Evolutionary conservation across 1,140 invertebrate species (phyloP), one percentile per base, ranked within the genome.

Genomic region (Batillaria attramentaria): DNA sequence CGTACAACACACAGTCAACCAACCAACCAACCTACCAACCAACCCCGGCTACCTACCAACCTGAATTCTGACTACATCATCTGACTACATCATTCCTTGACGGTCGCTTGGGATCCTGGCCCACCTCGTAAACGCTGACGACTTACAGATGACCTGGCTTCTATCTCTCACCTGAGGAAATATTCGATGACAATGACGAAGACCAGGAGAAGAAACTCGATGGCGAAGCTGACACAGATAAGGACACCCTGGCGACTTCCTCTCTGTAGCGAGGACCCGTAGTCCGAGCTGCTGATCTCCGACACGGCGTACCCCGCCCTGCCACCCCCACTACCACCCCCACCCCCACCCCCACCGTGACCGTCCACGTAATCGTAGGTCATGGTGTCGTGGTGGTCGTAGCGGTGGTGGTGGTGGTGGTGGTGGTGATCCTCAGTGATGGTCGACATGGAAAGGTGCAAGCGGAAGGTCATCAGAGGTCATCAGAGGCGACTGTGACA

Each of bases 81-180:
- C n/a, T n/a, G n/a, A n/a, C n/a, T n/a, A n/a, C n/a, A n/a, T n/a
- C n/a, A n/a, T n/a, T n/a, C n/a, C n/a, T n/a, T n/a, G n/a, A n/a
- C n/a, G n/a, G n/a, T n/a, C n/a, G n/a, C n/a, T n/a, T n/a, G n/a
- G n/a, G n/a, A n/a, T n/a, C n/a, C n/a, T n/a, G n/a, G n/a, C n/a
- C n/a, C n/a, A n/a, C n/a, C n/a, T n/a, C n/a, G n/a, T n/a, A n/a
- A n/a, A n/a, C n/a, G n/a, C n/a, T n/a, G n/a, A n/a, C n/a, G n/a
- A n/a, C n/a, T n/a, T n/a, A n/a, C n/a, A n/a, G n/a, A n/a, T n/a
- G n/a, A n/a, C n/a, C n/a, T n/a, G n/a, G n/a, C n/a, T n/a, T n/a
- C n/a, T n/a, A n/a, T n/a, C n/a, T n/a, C n/a, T n/a, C 69, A 87
- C 86, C 86, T 84, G 31, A 87, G 78, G 74, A 85, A 82, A 66